Percentiles rank a stretch among this genome's conserved stretches.
Evolutionary conservation across 2,113 vertebrate genomes (phyloP).

Genomic region (Oryzias javanicus): DNA sequence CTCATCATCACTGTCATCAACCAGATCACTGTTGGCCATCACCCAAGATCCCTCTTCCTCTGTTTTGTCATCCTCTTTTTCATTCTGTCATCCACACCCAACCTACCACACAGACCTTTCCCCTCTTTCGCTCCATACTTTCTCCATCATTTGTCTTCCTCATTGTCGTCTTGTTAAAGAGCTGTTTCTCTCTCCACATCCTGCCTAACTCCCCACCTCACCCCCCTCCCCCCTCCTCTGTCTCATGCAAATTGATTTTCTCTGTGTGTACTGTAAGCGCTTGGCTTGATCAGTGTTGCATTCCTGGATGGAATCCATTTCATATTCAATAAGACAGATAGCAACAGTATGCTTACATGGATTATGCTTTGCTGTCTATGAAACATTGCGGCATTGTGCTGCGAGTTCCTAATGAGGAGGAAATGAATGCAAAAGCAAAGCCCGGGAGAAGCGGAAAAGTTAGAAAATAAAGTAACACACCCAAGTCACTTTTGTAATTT

Average conservation of each 20-base stretch:
- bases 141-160: conserved; percentile 59
- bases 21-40: conserved; percentile 62
- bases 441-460: conserved; percentile 7
- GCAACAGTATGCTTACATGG: conserved; percentile 51
- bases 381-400: conserved; percentile 24
- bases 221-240: background rate
- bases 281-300: conserved; percentile 59
- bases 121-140: conserved; percentile 48
- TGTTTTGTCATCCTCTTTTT: conserved; percentile 58
- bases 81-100: conserved; percentile 42
- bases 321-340: conserved; percentile 46
- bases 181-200: conserved; percentile 22
- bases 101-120: conserved; percentile 55
- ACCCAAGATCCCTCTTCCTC: conserved; percentile 54
- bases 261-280: conserved; percentile 51
- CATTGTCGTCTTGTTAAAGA: conserved; percentile 50
- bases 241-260: conserved; percentile 63
- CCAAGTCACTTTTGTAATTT: conserved; percentile 8
- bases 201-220: background rate
- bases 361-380: conserved; percentile 51
- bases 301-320: conserved; percentile 52
- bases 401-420: conserved; percentile 12
- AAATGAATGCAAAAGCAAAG: conserved; percentile 25
- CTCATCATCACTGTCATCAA: conserved; percentile 73
- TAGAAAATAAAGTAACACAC: conserved; percentile 3